Evolutionary conservation across 2,797 vertebrate genomes (phyloP), one percentile per base, ranked within the genome.

Genomic region (Chromis chromis): DNA sequence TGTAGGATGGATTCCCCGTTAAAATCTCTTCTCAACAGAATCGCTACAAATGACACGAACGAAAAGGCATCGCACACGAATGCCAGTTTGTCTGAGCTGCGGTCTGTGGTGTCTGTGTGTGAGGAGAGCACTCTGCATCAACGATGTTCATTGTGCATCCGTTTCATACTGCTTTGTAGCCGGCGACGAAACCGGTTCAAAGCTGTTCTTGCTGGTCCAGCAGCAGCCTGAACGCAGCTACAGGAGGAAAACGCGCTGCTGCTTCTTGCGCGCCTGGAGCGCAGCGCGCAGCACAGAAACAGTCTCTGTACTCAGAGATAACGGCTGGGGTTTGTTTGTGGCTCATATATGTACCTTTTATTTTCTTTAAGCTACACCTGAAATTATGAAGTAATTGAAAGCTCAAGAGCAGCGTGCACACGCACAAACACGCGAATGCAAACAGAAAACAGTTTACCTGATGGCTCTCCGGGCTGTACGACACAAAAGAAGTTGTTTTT

Each of bases 171-270:
- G 89, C 90, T 91, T 88, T 90, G 84, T 86, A 88, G 54, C 77
- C 58, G 68, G 64, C 11, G 36, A 86, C 33, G 56, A 89, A 94
- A 93, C 93, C 92, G 93, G 93, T 93, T 94, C 86, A 86, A 93
- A 90, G 93, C 93, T 93, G 93, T 94, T 93, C 85, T 62, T 74
- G 91, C 93, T 91, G 91, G 93, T 89, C 85, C 82, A 74, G 72
- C 72, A 53, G 76, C 82, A 49, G 73, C 68, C 44, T 52, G 40
- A 79, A 42, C 55, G 78, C 76, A 57, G 82, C 65, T 7, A 28
- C n/a, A 7, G 28, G 75, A 82, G 65, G 39, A 42, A 78, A 80
- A 12, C 28, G 76, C 79, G 86, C 77, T 3, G 71, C 71, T 78
- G 82, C 88, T 78, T 77, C 54, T 2, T 61, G 84, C 63, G 89